Conservation (phyloP, 2,113 vertebrate species). For the Dicerorhinus sumatrensis region DNA sequence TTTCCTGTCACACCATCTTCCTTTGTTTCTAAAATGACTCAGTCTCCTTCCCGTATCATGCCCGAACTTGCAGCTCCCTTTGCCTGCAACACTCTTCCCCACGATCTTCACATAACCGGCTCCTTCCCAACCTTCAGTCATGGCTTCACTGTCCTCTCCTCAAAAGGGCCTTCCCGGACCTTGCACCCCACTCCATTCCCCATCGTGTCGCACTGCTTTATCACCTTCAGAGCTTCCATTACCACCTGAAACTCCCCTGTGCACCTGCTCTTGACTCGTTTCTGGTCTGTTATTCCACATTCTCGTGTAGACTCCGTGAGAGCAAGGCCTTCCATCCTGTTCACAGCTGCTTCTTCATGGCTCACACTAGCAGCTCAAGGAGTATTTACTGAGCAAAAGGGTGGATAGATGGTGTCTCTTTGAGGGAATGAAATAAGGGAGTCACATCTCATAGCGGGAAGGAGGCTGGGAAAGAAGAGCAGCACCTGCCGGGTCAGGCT, state of each 20-base stretch:
- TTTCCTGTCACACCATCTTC: not conserved
- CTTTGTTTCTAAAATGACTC: not conserved
- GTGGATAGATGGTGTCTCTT: not conserved
- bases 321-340: not conserved
- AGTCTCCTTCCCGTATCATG: not conserved
- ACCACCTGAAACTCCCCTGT: not conserved
- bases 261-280: not conserved
- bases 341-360: not conserved
- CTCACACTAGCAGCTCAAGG: not conserved
- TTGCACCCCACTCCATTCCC: no score
- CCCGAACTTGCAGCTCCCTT: not conserved
- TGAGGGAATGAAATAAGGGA: not conserved
- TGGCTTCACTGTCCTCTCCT: not conserved
- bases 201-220: accelerated
- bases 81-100: not conserved
- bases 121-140: not conserved
- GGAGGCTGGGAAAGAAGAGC: not conserved
- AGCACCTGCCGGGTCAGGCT: not conserved
- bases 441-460: not conserved
- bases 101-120: not conserved
- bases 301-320: not conserved
- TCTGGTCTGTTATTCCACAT: not conserved
- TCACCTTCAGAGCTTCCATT: not conserved
- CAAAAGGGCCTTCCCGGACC: no score
- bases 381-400: no score